Evolutionary conservation across 2,797 vertebrate genomes (phyloP), one percentile per base, ranked within the genome.

Genomic region (Jordanella pulchra): DNA sequence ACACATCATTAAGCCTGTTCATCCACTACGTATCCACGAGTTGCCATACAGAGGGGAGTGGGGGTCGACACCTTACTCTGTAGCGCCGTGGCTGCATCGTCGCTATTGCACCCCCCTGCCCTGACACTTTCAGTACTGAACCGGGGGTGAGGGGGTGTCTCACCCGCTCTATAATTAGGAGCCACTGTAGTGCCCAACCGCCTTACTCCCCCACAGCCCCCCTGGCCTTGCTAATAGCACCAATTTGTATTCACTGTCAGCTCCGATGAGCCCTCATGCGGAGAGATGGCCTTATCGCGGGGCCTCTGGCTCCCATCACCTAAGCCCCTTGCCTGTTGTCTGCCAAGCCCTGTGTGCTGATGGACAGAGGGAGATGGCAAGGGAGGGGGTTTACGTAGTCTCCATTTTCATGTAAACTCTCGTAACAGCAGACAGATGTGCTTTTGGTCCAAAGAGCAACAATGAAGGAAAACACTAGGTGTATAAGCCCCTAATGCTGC

Each of bases 221-320:
- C 69, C 81, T 60, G 23, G 48, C 72, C 42, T 72, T n/a, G 23
- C 88, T 91, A 93, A 93, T 91, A 89, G 87, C 84, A 92, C 79
- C 90, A 92, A 93, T 94, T 94, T 94, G 92, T 93, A 93, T 92
- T 91, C 86, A 86, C 85, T 91, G 92, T 93, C 91, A 92, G 89
- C 86, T 90, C 86, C 81, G 89, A 92, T 92, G 88, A 89, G 89
- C 90, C 90, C 86, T 93, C 91, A 93, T 86, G 90, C 81, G 32
- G 80, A 90, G 86, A 89, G 85, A 92, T 74, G 86, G 85, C 79
- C 86, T 91, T 90, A 92, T 93, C 89, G 81, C 83, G 39, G 76
- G 79, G 82, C 88, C 87, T 90, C 89, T 93, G 90, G 91, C 87
- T 91, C 82, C 89, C 71, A 75, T 90, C 89, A 87, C 76, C 86